A percentile compares a stretch with the other conserved stretches of the same genome.
phyloP scores from a whole-genome alignment of 53 echinoderm and acorn worm species.

The Apostichopus leukothele region DNA sequence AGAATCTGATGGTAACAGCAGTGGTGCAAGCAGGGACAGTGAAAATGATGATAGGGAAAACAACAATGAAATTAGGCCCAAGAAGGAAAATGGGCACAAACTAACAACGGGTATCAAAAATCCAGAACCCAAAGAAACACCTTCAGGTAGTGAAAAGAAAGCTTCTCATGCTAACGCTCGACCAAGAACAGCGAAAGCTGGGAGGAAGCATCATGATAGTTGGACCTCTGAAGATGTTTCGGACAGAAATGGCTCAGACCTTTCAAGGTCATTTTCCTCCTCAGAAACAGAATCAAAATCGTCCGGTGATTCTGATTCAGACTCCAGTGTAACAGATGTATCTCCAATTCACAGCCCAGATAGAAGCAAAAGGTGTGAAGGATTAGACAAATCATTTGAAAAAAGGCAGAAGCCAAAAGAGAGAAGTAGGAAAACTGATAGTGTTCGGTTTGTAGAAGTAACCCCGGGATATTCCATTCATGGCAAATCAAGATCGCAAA shows the following conservation, averaged over 20 bases:
- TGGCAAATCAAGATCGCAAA: conserved; percentile 36
- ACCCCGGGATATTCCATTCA: conserved; percentile 54
- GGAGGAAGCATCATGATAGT: conserved; percentile 1
- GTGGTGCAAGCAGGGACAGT: conserved; percentile 24
- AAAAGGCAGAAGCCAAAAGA: conserved; percentile 7
- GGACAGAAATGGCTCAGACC: conserved; percentile 63
- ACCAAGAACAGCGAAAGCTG: conserved; percentile 34
- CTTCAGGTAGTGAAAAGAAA: neutral
- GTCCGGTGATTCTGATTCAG: conserved; percentile 48
- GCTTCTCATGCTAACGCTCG: neutral
- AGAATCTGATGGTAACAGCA: conserved; percentile 38
- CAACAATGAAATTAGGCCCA: neutral
- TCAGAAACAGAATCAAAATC: conserved; percentile 61
- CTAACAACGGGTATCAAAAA: neutral
- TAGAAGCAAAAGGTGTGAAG: conserved; percentile 47
- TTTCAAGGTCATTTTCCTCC: conserved; percentile 41
- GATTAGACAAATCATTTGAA: conserved; percentile 22
- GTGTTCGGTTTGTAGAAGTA: conserved; percentile 58
- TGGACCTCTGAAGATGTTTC: conserved; percentile 40
- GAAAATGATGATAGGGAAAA: conserved; percentile 30
- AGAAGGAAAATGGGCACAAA: neutral
- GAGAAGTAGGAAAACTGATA: conserved; percentile 57
- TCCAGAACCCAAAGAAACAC: conserved; percentile 14
- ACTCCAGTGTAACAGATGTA: conserved; percentile 81
- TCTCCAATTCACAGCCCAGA: conserved; percentile 87